Percentiles rank a stretch among this genome's conserved stretches.
phyloP scores from a whole-genome alignment of 2,113 vertebrate species.

The Phalacrocorax brasilianus region DNA sequence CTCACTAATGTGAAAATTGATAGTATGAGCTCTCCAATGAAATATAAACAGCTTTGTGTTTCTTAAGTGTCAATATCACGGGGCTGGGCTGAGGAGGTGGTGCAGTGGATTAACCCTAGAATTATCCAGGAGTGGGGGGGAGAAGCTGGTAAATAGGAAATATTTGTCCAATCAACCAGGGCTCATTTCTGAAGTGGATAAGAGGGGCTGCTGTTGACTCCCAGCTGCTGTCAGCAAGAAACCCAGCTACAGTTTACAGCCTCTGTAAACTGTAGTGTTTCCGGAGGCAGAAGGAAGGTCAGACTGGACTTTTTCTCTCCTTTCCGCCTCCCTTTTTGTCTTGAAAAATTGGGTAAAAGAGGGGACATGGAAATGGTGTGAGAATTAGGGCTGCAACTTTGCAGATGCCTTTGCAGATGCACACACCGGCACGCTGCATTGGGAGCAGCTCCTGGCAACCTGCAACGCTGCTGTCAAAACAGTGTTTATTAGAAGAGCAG shows the following conservation, averaged over 20 bases:
- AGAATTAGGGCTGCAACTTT: neutral
- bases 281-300: neutral
- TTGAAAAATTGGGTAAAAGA: neutral
- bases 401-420: neutral
- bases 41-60: conserved; percentile 74
- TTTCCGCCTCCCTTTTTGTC: neutral
- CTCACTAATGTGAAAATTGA: conserved; percentile 76
- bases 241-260: neutral
- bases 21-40: conserved; percentile 73
- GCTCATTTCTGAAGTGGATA: conserved; percentile 28
- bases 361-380: neutral
- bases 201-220: conserved; percentile 36
- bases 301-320: neutral
- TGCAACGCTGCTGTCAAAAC: conserved; percentile 10
- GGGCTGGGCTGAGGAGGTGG: conserved; percentile 46
- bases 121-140: conserved; percentile 46
- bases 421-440: neutral
- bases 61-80: conserved; percentile 69
- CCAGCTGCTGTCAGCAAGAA: neutral
- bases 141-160: conserved; percentile 47
- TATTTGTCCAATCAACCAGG: conserved; percentile 38
- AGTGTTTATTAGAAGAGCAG: conserved; percentile 11
- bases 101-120: conserved; percentile 58
- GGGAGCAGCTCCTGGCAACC: conserved; percentile 30
- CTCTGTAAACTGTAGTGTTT: neutral